Evolutionary conservation across 2,888 invertebrate species (phyloP).

Genomic region (Fabriciana adippe): DNA sequence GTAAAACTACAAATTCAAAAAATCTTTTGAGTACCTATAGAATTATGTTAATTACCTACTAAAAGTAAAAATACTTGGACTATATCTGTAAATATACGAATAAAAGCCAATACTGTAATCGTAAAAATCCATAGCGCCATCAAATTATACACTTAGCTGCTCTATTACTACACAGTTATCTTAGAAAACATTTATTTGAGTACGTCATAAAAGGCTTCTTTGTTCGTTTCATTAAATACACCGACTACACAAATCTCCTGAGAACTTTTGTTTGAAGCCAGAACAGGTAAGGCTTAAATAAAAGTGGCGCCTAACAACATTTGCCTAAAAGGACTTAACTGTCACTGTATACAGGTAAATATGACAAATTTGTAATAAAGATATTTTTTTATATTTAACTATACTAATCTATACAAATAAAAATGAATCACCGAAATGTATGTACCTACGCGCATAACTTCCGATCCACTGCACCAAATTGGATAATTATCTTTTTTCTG

Average conservation of each 20-base stretch:
- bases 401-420: neutral
- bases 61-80: neutral
- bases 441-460: too few relatives aligned
- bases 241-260: constrained; percentile 52
- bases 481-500: too few relatives aligned
- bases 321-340: constrained; percentile 6
- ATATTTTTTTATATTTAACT: neutral
- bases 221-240: constrained; percentile 45
- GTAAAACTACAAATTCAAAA: too few relatives aligned
- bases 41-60: too few relatives aligned
- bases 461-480: too few relatives aligned
- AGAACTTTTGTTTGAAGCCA: constrained; percentile 52
- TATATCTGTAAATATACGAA: too few relatives aligned
- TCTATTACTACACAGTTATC: constrained; percentile 9
- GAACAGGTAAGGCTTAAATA: constrained; percentile 45
- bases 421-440: too few relatives aligned
- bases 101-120: neutral
- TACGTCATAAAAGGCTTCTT: constrained; percentile 36
- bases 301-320: constrained; percentile 39
- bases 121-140: neutral
- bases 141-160: neutral
- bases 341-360: constrained; percentile 4
- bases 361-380: too few relatives aligned
- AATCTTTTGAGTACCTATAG: too few relatives aligned
- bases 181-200: constrained; percentile 20